A percentile compares a stretch with the other conserved stretches of the same genome.
phyloP scores from a whole-genome alignment of 2,113 vertebrate genomes.

The Camelus bactrianus region DNA sequence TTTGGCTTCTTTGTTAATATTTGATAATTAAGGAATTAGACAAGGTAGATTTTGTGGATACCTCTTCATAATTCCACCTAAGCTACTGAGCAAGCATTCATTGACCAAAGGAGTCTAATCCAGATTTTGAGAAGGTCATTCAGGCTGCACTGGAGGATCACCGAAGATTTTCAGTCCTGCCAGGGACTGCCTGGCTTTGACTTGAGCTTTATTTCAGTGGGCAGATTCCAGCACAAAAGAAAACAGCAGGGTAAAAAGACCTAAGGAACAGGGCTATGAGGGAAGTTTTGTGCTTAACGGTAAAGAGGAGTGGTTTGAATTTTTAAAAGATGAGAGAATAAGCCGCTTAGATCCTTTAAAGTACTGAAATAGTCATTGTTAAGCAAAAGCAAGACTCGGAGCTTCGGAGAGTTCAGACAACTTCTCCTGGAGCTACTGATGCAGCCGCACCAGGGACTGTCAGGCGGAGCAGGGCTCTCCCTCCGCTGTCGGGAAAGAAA shows the following conservation, averaged over 20 bases:
- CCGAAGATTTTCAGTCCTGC: background rate
- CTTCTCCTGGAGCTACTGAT: slow-evolving; percentile 61
- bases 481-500: slow-evolving; percentile 61
- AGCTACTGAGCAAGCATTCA: background rate
- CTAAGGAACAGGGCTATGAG: background rate
- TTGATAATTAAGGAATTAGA: background rate
- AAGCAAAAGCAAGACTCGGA: slow-evolving; percentile 60
- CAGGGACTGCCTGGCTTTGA: background rate
- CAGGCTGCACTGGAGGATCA: background rate
- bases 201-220: slow-evolving; percentile 49
- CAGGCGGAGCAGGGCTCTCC: background rate
- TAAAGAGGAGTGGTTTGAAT: slow-evolving; percentile 72
- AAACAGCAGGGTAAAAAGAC: slow-evolving; percentile 70
- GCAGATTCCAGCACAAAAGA: slow-evolving; percentile 51
- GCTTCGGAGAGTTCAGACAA: slow-evolving; percentile 72
- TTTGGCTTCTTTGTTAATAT: background rate
- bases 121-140: slow-evolving; percentile 18
- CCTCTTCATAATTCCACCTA: background rate
- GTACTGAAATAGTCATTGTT: slow-evolving; percentile 70
- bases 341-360: slow-evolving; percentile 77
- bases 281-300: slow-evolving; percentile 71
- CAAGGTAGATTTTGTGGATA: background rate
- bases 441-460: slow-evolving; percentile 6
- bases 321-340: slow-evolving; percentile 69
- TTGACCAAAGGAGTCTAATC: background rate